phyloP scores from a whole-genome alignment of 2,888 invertebrate genomes.

The Amphipyra berbera region DNA sequence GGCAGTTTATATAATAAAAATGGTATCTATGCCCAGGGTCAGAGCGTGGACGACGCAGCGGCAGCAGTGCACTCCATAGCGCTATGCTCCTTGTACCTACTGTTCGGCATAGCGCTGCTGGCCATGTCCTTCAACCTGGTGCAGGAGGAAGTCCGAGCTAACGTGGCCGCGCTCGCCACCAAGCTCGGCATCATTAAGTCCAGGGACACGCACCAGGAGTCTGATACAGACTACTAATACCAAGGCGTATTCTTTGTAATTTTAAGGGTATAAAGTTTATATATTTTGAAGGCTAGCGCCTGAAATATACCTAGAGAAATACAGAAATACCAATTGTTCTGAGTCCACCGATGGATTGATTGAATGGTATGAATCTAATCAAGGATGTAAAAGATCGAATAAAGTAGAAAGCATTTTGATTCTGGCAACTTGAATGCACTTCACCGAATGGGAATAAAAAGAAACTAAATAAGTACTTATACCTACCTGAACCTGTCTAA shows the following conservation, averaged over 20 bases:
- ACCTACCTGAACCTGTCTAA: not conserved
- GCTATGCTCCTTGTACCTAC: conserved; percentile 96
- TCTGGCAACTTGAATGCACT: no score
- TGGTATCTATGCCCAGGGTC: conserved; percentile 61
- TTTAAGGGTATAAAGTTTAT: no score
- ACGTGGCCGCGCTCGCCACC: conserved; percentile 96
- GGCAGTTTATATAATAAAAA: no score
- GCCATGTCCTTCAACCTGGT: conserved; percentile 99
- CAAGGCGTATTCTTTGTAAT: not conserved
- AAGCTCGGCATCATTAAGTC: conserved; percentile 96
- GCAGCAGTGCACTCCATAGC: conserved; percentile 91
- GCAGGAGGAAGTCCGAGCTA: conserved; percentile 97
- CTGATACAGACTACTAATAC: conserved; percentile 75
- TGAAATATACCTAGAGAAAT: no score
- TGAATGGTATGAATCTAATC: no score
- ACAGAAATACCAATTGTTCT: no score
- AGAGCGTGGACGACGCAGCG: conserved; percentile 70
- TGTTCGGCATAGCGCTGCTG: conserved; percentile 97
- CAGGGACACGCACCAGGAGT: conserved; percentile 85
- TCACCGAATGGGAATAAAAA: no score
- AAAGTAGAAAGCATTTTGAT: no score
- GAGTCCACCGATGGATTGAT: no score
- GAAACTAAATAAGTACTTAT: no score
- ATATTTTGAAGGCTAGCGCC: no score
- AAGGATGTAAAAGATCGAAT: no score